Evolutionary conservation across 2,113 vertebrate genomes (phyloP).

Genomic region (Caranx melampygus): DNA sequence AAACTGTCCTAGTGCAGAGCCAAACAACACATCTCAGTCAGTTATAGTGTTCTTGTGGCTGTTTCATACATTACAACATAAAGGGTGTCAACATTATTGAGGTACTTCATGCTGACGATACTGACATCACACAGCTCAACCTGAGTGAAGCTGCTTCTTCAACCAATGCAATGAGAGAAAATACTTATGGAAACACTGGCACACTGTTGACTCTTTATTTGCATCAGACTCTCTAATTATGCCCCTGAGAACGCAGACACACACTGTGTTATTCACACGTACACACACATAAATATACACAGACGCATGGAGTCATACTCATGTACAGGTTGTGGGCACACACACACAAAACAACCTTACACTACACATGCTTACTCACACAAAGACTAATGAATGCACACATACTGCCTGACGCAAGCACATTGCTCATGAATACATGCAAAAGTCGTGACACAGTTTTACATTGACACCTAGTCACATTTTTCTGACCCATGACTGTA

Average conservation of each 20-base stretch:
- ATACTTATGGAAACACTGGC: slow-evolving; percentile 32
- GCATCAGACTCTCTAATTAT: slow-evolving; percentile 51
- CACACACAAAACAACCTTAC: background rate
- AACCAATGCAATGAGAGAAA: slow-evolving; percentile 22
- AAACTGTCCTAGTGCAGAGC: background rate
- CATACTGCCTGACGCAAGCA: background rate
- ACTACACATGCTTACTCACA: background rate
- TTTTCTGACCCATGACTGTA: no score
- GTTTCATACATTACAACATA: background rate
- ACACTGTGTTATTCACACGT: slow-evolving; percentile 16
- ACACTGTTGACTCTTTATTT: slow-evolving; percentile 45
- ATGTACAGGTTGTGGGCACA: background rate
- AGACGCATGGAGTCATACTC: background rate
- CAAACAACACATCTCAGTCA: background rate
- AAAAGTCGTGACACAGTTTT: background rate
- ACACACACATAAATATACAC: slow-evolving; percentile 14
- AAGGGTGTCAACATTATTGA: background rate
- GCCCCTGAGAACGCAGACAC: slow-evolving; percentile 23
- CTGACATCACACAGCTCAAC: slow-evolving; percentile 25
- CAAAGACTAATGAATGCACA: background rate
- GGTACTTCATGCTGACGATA: background rate
- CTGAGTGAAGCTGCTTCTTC: slow-evolving; percentile 20
- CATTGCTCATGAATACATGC: background rate
- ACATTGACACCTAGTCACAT: no score
- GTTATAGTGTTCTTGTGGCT: background rate